Base-by-base conservation (phyloP, 2,888 invertebrate species). In the Pseudolycoriella hygida region DNA sequence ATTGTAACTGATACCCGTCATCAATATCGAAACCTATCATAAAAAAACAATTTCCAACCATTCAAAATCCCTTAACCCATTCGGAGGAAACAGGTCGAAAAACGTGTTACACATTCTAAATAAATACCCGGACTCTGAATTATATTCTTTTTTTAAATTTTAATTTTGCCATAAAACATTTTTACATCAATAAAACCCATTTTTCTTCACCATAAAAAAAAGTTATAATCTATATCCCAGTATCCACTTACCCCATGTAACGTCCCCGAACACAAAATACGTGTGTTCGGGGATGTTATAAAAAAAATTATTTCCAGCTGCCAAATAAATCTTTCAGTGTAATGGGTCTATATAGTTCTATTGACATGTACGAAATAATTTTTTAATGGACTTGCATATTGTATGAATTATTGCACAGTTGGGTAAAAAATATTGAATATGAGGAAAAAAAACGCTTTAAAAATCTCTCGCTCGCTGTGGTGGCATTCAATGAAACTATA, bases 101-200 rank as follows among this genome's bases (percentile, higher is more conserved):
- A 10, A 34, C 12, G 34, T 34, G 12, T 12, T 34, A 4, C 34
- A 25, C 34, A 34, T 34, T 12, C 34, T 5, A 34, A 34, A 34
- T 8, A 34, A 10, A 34, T 14, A 10, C 5, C 34, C 8, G 15
- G 8, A 25, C 25, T 25, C 25, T 25, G 25, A 25, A 25, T 25
- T 25, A 25, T 25, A 4, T 25, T 30, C 30, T 34, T 34, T 34
- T 34, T 34, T 34, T 12, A 12, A 34, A 34, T 34, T 34, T 34
- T 34, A 34, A 34, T 34, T 34, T 34, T 34, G n/a, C n/a, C 34
- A 34, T 34, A 34, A 34, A 34, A 34, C 34, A 34, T 34, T 34
- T 34, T 34, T 34, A 34, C 34, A 34, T 34, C 34, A 34, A 34
- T 34, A 34, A 34, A 34, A 34, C 34, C 34, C 34, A 34, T 34